Base-by-base conservation (phyloP, 2,797 vertebrate species). In the Rhincodon typus region DNA sequence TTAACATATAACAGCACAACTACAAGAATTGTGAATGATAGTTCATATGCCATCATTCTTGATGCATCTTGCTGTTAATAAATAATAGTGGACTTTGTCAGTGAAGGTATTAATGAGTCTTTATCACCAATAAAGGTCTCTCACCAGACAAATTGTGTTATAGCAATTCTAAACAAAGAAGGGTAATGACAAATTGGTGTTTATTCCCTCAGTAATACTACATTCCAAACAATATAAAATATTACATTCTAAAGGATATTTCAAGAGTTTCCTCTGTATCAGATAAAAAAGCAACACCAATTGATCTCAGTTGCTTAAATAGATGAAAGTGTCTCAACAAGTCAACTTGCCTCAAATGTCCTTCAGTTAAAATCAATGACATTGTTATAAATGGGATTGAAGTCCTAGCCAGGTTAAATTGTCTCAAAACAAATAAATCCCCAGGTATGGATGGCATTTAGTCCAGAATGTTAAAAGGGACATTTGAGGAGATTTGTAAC, bases 341-440 rank as follows among this genome's bases (percentile, higher is more conserved):
- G 23, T 13, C 57, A 88, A 88, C 27, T 57, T 57, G 86, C 27
- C 50, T 88, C 50, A 53, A 57, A 57, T 57, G 50, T 53, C 25
- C 25, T 88, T 88, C 46, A 57, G 50, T 57, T 88, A 88, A 88
- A 88, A 88, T 88, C 86, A 88, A 57, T 88, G 30, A 57, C 57
- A 53, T 88, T 88, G 53, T 88, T 88, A 88, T 34, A 53, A 34
- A 57, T 88, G 23, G 53, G 86, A 88, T 30, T 57, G 86, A 34
- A 34, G 86, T 57, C 30, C 86, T 53, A 57, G 50, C 86, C 25
- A 57, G 8, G 86, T 53, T 57, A 88, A 53, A 57, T 88, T 30
- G 53, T 10, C 86, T 88, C 86, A 88, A 87, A 87, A 87, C 86
- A 87, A 88, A 53, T 57, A 88, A 88, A 4, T 88, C 53, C 86